phyloP scores from a whole-genome alignment of 2,797 vertebrate species.

The Lemur catta region DNA sequence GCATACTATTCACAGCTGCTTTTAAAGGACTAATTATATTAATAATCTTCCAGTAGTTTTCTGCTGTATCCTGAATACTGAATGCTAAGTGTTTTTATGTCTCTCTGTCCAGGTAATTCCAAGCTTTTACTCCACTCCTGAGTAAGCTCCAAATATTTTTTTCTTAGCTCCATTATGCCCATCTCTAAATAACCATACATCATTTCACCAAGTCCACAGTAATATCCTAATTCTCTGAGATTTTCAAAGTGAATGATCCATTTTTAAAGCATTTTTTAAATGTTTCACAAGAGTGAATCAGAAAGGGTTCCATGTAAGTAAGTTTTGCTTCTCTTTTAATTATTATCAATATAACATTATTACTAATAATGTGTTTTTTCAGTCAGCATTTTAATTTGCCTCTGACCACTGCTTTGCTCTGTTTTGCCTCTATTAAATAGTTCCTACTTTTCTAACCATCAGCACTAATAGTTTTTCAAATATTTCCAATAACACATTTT shows the following conservation, averaged over 20 bases:
- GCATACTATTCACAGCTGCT: neutral
- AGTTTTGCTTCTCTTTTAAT: neutral
- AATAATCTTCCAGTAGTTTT: neutral
- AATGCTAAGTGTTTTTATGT: neutral
- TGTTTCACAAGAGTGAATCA: neutral
- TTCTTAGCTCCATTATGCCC: neutral
- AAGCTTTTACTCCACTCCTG: neutral
- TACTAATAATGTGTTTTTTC: neutral
- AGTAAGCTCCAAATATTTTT: neutral
- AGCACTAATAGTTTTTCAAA: neutral
- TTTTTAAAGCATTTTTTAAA: conserved; percentile 8
- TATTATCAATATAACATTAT: neutral
- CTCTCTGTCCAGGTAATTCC: neutral
- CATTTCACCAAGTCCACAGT: neutral
- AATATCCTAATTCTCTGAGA: neutral
- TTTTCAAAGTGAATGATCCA: neutral
- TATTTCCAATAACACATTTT: neutral
- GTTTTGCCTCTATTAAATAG: neutral
- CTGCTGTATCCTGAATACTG: neutral
- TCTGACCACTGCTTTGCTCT: neutral
- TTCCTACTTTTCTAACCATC: neutral
- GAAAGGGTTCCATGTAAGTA: neutral
- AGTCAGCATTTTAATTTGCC: neutral
- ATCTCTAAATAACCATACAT: neutral
- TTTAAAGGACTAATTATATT: neutral